Percentiles rank a stretch among this genome's conserved stretches.
Evolutionary conservation across 2,888 invertebrate species (phyloP).

Genomic region (Cyclophora punctaria): DNA sequence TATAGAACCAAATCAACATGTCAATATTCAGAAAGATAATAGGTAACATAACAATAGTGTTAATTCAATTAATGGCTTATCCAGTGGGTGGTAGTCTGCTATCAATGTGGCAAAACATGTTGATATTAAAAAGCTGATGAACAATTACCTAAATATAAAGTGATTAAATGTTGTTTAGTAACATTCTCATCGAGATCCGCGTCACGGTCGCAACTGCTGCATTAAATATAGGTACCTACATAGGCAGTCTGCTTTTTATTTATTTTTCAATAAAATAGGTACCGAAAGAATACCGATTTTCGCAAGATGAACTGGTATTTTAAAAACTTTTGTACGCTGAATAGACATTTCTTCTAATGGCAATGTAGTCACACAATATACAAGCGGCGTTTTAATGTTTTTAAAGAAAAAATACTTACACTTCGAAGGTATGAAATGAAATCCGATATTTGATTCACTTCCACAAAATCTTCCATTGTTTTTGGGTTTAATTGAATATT

Average conservation of each 20-base stretch:
- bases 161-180: slow-evolving; percentile 2
- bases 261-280: no score
- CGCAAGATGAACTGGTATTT: no score
- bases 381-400: slow-evolving; percentile 1
- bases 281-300: no score
- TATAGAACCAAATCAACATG: no score
- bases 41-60: no score
- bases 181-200: slow-evolving; percentile 4
- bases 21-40: no score
- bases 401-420: slow-evolving; percentile 74
- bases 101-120: not conserved
- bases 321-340: no score
- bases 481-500: no score
- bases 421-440: slow-evolving; percentile 85
- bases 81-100: no score
- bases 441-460: slow-evolving; percentile 84
- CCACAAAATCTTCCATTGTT: slow-evolving; percentile 77
- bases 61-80: no score
- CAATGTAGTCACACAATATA: not conserved
- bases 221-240: not conserved
- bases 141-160: not conserved
- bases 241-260: no score
- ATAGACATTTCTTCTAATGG: not conserved
- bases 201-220: slow-evolving; percentile 17
- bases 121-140: not conserved